Evolutionary conservation across 2,797 vertebrate genomes (phyloP).

Genomic region (Phoxinus dragarum): DNA sequence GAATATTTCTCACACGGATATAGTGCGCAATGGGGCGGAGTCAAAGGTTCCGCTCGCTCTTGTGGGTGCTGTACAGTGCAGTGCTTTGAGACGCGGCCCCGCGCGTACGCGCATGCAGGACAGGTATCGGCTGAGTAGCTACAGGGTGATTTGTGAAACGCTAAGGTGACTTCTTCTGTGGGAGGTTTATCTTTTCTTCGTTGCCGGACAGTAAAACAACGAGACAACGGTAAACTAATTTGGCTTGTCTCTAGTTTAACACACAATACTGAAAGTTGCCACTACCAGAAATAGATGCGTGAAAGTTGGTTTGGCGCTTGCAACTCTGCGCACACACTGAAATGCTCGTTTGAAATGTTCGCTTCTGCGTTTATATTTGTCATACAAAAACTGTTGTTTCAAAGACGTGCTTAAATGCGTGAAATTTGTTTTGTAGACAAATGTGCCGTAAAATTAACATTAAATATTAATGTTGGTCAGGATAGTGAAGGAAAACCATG

Average conservation of each 20-base stretch:
- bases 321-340: neutral
- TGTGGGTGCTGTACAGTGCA: neutral
- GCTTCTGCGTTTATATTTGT: neutral
- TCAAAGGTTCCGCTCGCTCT: slow-evolving; percentile 14
- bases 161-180: neutral
- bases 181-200: neutral
- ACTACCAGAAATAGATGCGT: neutral
- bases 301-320: neutral
- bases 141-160: neutral
- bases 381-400: neutral
- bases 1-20: neutral
- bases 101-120: slow-evolving; percentile 7
- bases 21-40: neutral
- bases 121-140: neutral
- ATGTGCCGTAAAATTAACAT: neutral
- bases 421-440: neutral
- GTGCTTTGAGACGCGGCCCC: neutral
- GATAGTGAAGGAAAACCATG: neutral
- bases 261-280: neutral
- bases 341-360: neutral
- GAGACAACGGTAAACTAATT: slow-evolving; percentile 15
- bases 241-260: neutral
- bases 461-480: neutral
- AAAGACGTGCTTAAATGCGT: neutral
- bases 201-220: neutral